Evolutionary conservation across 2,113 vertebrate species (phyloP), one percentile per base, ranked within the genome.

Genomic region (Phyllopteryx taeniolatus): DNA sequence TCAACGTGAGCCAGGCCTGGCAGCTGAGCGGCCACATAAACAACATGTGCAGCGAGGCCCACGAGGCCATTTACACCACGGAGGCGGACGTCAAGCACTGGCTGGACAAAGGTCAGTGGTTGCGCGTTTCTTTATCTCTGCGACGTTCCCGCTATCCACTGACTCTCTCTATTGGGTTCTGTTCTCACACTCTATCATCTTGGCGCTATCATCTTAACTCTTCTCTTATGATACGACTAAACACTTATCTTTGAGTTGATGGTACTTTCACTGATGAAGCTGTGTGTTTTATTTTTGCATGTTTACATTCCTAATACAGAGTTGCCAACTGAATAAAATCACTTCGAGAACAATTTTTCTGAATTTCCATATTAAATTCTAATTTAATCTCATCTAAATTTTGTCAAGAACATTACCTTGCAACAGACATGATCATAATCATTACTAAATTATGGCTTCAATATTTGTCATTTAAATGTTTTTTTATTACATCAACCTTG

Each of bases 31-130:
- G 93, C 57, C 95, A 98, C 79, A 90, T 99, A 76, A 93, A 92
- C 88, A 98, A 96, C 8, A 92, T 96, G 77, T 99, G 98, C 19
- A 93, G 95, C 0, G 96, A 98, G 82, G 97, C 98, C n/a, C 82
- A 42, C 0, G 97, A 98, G 39, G 94, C 95, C 43, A 92, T 98
- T 70, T 99, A 98, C 82, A 94, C 96, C 14, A 93, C 95, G 0
- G 95, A 96, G 82, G 93, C 94, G 2, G 98, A 99, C 8, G 94
- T 94, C 80, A 94, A 85, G 75, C 94, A 96, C 87, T 99, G 98
- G 98, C 88, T 96, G 86, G 94, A 96, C 77, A 94, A 92, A 94
- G 97, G 97, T 96, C 78, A 79, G 80, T 11, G 90, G 93, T 68
- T 49, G 54, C 35, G 39, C 62, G 35, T 70, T 67, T 54, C n/a